Percentiles rank a stretch among this genome's conserved stretches.
Evolutionary conservation across 2,797 vertebrate genomes (phyloP).

Genomic region (Halcyon leucocephala): DNA sequence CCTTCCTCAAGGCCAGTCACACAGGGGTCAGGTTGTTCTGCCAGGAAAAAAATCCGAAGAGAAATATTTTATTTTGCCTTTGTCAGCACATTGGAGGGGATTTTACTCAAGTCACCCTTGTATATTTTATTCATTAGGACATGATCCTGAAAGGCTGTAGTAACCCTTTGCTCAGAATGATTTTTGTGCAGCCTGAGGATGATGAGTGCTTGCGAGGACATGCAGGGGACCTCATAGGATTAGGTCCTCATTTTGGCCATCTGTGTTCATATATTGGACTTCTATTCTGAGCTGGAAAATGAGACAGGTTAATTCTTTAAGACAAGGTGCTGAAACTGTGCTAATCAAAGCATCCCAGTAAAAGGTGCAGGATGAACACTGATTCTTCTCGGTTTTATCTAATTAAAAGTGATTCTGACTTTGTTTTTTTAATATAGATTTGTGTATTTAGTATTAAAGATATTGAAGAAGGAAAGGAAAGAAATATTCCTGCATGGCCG

Average conservation of each 20-base stretch:
- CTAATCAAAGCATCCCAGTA: neutral
- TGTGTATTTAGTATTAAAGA: conserved; percentile 11
- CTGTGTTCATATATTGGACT: neutral
- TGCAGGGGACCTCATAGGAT: neutral
- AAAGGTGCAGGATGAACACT: neutral
- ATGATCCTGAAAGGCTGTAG: neutral
- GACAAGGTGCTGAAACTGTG: neutral
- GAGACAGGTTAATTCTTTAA: conserved; percentile 11
- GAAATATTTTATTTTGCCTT: conserved; percentile 46
- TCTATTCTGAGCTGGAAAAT: neutral
- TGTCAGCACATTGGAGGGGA: conserved; percentile 27
- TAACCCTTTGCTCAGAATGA: neutral
- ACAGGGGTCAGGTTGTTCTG: conserved; percentile 37
- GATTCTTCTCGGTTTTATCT: neutral
- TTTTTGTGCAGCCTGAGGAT: neutral
- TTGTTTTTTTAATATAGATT: conserved; percentile 13
- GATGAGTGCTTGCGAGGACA: neutral
- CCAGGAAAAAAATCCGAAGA: conserved; percentile 44
- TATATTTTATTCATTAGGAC: conserved; percentile 54
- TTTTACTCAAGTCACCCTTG: conserved; percentile 31
- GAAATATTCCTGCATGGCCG: neutral
- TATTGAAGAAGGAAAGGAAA: neutral
- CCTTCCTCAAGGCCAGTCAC: conserved; percentile 3
- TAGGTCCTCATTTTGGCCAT: neutral
- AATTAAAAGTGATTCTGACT: conserved; percentile 30